A percentile compares a stretch with the other conserved stretches of the same genome.
phyloP scores from a whole-genome alignment of 1,140 invertebrate species.

The Apis florea region DNA sequence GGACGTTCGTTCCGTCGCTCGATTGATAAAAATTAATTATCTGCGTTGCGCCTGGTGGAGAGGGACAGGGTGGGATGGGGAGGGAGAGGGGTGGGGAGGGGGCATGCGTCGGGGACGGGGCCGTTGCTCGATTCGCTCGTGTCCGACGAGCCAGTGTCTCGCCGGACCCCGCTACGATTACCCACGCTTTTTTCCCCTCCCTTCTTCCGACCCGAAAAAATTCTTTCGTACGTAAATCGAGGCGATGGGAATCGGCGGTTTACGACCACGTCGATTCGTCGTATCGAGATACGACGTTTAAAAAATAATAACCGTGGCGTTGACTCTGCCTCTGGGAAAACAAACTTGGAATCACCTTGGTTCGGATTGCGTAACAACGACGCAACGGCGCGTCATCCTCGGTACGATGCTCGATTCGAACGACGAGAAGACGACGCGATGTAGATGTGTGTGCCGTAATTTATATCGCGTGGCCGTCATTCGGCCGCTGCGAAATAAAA shows the following conservation, averaged over 20 bases:
- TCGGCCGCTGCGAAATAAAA: slow-evolving; percentile 35
- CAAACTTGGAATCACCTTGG: slow-evolving; percentile 42
- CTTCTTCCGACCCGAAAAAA: too few relatives aligned
- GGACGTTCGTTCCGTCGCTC: slow-evolving; percentile 29
- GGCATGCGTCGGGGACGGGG: slow-evolving; percentile 20
- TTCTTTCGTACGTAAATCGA: too few relatives aligned
- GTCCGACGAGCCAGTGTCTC: too few relatives aligned
- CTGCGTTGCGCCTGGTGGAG: too few relatives aligned
- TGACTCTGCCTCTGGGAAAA: slow-evolving; percentile 51
- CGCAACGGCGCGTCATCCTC: slow-evolving; percentile 35
- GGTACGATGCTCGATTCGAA: slow-evolving; percentile 19
- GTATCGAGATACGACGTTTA: slow-evolving; percentile 45
- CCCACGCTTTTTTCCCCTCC: too few relatives aligned
- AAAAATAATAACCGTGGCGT: slow-evolving; percentile 48
- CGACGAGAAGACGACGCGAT: slow-evolving; percentile 30
- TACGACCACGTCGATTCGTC: too few relatives aligned
- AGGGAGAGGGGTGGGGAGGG: too few relatives aligned
- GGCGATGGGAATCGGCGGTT: too few relatives aligned
- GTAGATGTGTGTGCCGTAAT: slow-evolving; percentile 46
- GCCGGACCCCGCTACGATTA: too few relatives aligned
- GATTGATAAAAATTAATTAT: slow-evolving; percentile 77
- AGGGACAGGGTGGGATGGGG: too few relatives aligned
- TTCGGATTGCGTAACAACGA: slow-evolving; percentile 45
- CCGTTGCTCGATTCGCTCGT: background rate
- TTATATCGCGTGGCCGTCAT: slow-evolving; percentile 55